phyloP scores from a whole-genome alignment of 2,797 vertebrate species.

The Anabas testudineus region DNA sequence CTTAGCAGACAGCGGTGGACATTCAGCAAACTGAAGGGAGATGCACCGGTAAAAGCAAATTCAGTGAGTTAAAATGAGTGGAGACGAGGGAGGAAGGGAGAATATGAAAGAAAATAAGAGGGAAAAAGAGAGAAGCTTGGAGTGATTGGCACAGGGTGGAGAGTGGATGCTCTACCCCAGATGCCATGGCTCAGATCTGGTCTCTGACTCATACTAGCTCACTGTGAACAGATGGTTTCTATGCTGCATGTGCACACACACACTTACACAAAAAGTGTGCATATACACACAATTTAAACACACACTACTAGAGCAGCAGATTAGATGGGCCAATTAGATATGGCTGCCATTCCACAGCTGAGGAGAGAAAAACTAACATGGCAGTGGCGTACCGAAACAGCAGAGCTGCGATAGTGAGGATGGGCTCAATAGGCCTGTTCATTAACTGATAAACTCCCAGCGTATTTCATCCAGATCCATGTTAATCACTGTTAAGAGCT shows the following conservation, averaged over 20 bases:
- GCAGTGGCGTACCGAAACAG: slow-evolving; percentile 50
- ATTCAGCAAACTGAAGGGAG: slow-evolving; percentile 18
- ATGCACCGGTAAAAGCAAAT: slow-evolving; percentile 37
- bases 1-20: not conserved
- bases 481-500: slow-evolving; percentile 48
- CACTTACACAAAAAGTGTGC: slow-evolving; percentile 11
- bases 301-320: slow-evolving; percentile 57
- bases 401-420: slow-evolving; percentile 44
- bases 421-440: slow-evolving; percentile 46
- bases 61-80: slow-evolving; percentile 53
- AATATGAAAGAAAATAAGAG: slow-evolving; percentile 20
- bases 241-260: slow-evolving; percentile 57
- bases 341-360: slow-evolving; percentile 65
- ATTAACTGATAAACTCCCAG: slow-evolving; percentile 53
- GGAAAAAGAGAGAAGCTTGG: slow-evolving; percentile 38
- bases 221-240: slow-evolving; percentile 84
- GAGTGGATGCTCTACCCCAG: slow-evolving; percentile 69
- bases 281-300: slow-evolving; percentile 7
- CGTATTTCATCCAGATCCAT: slow-evolving; percentile 39
- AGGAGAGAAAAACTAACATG: slow-evolving; percentile 68
- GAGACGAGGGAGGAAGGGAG: slow-evolving; percentile 25
- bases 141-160: slow-evolving; percentile 45
- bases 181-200: slow-evolving; percentile 76
- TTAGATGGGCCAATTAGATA: slow-evolving; percentile 76
- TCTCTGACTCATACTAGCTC: slow-evolving; percentile 79